These are phyloP conservation scores for Heliconius ethilla DNA, from an alignment of 2,888 invertebrate species.

Conservation along the genomic window DNA sequence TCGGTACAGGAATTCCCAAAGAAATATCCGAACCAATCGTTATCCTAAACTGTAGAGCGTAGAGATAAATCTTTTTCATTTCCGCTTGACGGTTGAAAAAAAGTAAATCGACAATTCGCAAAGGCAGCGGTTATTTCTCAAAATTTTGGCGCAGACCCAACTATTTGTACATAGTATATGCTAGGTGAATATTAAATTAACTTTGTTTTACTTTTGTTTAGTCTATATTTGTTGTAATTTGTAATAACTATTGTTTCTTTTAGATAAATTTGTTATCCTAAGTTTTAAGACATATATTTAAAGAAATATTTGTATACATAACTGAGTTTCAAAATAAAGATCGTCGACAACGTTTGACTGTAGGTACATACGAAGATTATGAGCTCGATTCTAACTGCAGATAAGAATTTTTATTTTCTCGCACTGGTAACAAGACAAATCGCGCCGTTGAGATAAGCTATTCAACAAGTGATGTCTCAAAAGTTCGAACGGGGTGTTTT, in stretches of 20 bases:
- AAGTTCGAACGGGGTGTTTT: no score
- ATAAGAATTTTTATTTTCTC: no score
- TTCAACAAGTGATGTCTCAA: no score
- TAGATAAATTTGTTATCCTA: not conserved
- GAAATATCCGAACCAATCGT: slow-evolving; percentile 29
- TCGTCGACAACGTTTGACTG: not conserved
- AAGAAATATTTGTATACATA: no score
- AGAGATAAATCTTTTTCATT: slow-evolving; percentile 47
- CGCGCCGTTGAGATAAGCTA: no score
- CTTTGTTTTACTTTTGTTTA: not conserved
- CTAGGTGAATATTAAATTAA: slow-evolving; percentile 5
- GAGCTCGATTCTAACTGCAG: no score
- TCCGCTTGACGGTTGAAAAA: slow-evolving; percentile 43
- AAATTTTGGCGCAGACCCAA: slow-evolving; percentile 44
- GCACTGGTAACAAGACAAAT: no score
- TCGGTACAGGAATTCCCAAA: not conserved
- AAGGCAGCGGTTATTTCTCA: slow-evolving; percentile 45
- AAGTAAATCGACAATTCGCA: slow-evolving; percentile 40
- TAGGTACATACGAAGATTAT: no score
- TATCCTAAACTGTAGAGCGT: slow-evolving; percentile 30
- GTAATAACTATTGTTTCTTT: not conserved
- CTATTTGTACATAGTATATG: slow-evolving; percentile 28
- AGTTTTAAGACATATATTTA: no score
- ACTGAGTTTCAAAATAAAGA: no score
- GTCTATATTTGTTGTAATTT: not conserved